Evolutionary conservation across 2,888 invertebrate species (phyloP), one percentile per base, ranked within the genome.

Genomic region (Drosophila affinis): DNA sequence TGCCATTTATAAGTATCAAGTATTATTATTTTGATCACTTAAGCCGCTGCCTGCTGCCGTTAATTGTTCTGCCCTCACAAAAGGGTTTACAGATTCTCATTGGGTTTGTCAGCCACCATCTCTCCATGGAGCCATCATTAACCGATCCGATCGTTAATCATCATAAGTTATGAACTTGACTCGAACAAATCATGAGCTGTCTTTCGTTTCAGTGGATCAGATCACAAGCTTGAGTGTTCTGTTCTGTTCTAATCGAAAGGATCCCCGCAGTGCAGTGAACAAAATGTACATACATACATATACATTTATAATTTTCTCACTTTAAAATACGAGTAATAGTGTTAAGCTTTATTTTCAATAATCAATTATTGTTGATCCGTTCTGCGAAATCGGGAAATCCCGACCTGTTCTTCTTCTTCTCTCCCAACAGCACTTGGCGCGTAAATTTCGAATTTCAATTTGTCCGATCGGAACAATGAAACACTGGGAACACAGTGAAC

Each of bases 1-100:
- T 81, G 72, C 52, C 67, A 54, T 59, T 76, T 74, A 58, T 72
- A 69, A 60, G 55, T 63, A 71, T 58, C 59, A 65, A 54, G 62
- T 59, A 68, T 64, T 64, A 72, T 78, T 73, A 71, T 75, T 72
- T 78, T 70, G 63, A 78, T 63, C 79, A 57, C 58, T 70, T 72
- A 74, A 79, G 70, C 60, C 62, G 63, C 59, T 60, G 72, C 58
- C 72, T 65, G 65, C 54, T 76, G 67, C 60, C 55, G 61, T 81
- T 81, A 84, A 87, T 84, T 84, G 72, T 62, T 65, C 65, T 69
- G 39, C 34, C 47, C 54, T 34, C 34, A 27, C 2, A 21, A 32
- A 32, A 45, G 27, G 17, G 32, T 29, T 47, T 49, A 17, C n/a
- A 9, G 17, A 60, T 27, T 27, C 21, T 27, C 48, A 17, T 21